phyloP scores from a whole-genome alignment of 2,888 invertebrate species.

The Lithophane socia region DNA sequence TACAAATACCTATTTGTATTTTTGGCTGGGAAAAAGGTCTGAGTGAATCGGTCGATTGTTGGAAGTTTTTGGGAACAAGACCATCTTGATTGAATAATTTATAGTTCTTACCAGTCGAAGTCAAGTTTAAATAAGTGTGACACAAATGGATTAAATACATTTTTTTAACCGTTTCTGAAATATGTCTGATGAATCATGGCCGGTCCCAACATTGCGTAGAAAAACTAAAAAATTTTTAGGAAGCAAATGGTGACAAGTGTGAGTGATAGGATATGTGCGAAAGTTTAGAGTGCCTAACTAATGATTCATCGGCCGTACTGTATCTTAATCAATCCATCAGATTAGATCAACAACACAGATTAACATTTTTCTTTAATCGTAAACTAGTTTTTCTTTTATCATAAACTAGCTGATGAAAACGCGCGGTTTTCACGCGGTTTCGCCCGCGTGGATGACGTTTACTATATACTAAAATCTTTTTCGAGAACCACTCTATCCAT shows the following conservation, averaged over 20 bases:
- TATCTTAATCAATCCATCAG: neutral
- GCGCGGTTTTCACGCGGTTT: no score
- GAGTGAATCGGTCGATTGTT: slow-evolving; percentile 37
- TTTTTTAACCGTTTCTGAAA: neutral
- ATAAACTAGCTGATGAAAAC: neutral
- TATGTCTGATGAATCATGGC: neutral
- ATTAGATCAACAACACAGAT: neutral
- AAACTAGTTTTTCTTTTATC: neutral
- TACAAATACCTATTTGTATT: neutral
- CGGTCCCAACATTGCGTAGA: neutral
- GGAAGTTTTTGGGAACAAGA: slow-evolving; percentile 8
- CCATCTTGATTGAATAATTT: slow-evolving; percentile 18
- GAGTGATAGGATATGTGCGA: neutral
- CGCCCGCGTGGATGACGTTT: no score
- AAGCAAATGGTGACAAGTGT: neutral
- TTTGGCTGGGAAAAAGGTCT: slow-evolving; percentile 31
- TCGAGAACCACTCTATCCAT: no score
- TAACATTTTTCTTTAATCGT: neutral
- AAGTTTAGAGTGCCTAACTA: neutral
- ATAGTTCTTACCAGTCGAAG: neutral
- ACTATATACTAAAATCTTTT: no score
- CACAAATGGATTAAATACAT: neutral
- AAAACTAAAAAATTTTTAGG: neutral
- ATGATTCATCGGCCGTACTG: neutral
- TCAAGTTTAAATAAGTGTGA: neutral